Percentiles rank a stretch among this genome's conserved stretches.
Conservation (phyloP, 2,797 vertebrate species). For the Erethizon dorsatum region DNA sequence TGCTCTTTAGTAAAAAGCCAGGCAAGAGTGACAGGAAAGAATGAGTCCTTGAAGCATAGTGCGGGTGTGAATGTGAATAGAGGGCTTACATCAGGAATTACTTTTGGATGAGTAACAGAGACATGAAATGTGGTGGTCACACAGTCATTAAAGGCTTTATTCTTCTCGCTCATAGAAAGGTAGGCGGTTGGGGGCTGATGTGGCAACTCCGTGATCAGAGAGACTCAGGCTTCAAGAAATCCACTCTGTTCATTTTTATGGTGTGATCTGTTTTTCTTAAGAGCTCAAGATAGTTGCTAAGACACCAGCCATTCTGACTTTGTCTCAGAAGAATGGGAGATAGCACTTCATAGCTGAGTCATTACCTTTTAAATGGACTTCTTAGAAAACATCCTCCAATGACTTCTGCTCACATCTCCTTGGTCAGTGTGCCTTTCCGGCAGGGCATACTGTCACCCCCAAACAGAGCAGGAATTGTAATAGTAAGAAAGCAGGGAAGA, state of each 20-base stretch:
- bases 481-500: neutral
- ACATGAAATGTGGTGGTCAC: neutral
- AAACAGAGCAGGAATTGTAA: neutral
- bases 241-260: neutral
- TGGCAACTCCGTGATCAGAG: neutral
- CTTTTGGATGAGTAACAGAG: constrained; percentile 14
- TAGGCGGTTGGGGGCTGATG: neutral
- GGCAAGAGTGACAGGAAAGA: neutral
- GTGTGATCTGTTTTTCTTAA: neutral
- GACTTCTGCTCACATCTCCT: neutral
- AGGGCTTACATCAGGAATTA: neutral
- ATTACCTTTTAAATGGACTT: neutral
- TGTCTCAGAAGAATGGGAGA: constrained; percentile 6
- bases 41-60: neutral
- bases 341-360: neutral
- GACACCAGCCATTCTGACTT: neutral
- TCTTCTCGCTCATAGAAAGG: neutral
- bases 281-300: neutral
- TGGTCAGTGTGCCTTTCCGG: neutral
- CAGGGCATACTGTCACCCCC: neutral
- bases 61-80: neutral
- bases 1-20: neutral
- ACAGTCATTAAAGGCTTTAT: neutral
- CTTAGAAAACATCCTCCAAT: neutral
- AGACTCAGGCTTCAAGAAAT: constrained; percentile 1